A percentile compares a stretch with the other conserved stretches of the same genome.
phyloP scores from a whole-genome alignment of 2,113 vertebrate species.

The Azemiops feae region DNA sequence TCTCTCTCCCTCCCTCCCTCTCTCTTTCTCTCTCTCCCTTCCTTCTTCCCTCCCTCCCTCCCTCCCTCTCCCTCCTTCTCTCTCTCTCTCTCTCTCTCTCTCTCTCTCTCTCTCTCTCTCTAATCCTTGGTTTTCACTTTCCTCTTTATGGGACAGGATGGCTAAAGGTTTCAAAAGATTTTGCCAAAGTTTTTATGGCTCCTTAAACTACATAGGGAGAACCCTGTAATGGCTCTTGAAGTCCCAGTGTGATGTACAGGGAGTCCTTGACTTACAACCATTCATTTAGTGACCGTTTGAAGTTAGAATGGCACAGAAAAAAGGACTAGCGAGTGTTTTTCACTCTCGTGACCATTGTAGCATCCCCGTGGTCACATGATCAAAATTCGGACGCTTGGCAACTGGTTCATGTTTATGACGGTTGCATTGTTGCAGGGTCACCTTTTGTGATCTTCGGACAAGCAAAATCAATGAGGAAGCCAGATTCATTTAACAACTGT shows the following conservation, averaged over 20 bases:
- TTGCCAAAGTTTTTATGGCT: neutral
- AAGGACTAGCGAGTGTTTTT: neutral
- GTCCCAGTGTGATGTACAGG: neutral
- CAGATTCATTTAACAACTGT: too few relatives aligned
- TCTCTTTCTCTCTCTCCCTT: neutral
- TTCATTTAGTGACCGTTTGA: too few relatives aligned
- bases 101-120: neutral
- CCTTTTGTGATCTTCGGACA: too few relatives aligned
- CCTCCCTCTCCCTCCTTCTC: neutral
- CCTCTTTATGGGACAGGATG: conserved; percentile 6
- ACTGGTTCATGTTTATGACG: neutral
- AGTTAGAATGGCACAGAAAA: too few relatives aligned
- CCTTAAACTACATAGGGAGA: neutral
- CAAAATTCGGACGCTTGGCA: neutral
- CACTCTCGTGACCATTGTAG: neutral
- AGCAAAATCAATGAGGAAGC: too few relatives aligned
- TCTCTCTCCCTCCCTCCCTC: neutral
- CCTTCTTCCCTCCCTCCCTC: too few relatives aligned
- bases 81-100: too few relatives aligned
- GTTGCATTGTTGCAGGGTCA: too few relatives aligned
- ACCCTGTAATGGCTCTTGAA: neutral
- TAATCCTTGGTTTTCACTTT: neutral
- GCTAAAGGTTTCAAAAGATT: conserved; percentile 8
- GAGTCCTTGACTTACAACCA: too few relatives aligned
- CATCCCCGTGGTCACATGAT: neutral